phyloP scores from a whole-genome alignment of 1,140 invertebrate species.

The Caenorhabditis inopinata region DNA sequence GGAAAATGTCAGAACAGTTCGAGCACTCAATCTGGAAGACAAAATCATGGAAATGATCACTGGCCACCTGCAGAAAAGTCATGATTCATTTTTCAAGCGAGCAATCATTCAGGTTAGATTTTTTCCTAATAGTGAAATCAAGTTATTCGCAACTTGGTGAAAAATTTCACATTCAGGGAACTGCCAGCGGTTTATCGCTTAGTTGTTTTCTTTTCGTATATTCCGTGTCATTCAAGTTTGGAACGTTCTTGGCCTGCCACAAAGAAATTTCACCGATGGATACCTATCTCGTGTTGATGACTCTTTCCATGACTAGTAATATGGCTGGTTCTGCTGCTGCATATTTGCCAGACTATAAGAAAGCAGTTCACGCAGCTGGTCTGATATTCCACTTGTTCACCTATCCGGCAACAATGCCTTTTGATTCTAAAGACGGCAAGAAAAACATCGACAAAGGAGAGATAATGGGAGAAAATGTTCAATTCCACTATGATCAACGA shows the following conservation, averaged over 20 bases:
- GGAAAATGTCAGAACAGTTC: slow-evolving; percentile 68
- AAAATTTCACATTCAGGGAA: slow-evolving; percentile 17
- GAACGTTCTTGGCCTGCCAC: slow-evolving; percentile 51
- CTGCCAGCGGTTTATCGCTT: slow-evolving; percentile 51
- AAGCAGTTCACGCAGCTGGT: slow-evolving; percentile 45
- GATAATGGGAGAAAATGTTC: slow-evolving; percentile 46
- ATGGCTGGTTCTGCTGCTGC: slow-evolving; percentile 33
- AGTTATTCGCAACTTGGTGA: no score
- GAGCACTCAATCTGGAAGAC: slow-evolving; percentile 64
- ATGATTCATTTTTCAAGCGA: slow-evolving; percentile 7
- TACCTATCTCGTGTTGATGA: slow-evolving; percentile 22
- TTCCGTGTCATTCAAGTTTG: slow-evolving; percentile 65
- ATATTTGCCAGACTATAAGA: slow-evolving; percentile 54
- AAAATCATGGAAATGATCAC: slow-evolving; percentile 59
- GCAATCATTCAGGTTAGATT: slow-evolving; percentile 26
- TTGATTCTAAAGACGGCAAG: slow-evolving; percentile 25
- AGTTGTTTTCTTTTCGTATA: slow-evolving; percentile 65
- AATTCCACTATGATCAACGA: slow-evolving; percentile 51
- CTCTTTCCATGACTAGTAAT: slow-evolving; percentile 44
- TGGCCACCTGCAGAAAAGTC: slow-evolving; percentile 32
- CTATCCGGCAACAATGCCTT: slow-evolving; percentile 30
- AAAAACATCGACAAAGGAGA: slow-evolving; percentile 26
- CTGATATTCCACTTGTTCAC: slow-evolving; percentile 50
- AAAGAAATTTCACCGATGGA: slow-evolving; percentile 3
- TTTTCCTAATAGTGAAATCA: no score